Percentiles rank a stretch among this genome's conserved stretches.
Conservation (phyloP, 2,888 invertebrate genomes). For the Liposcelis brunnea region DNA sequence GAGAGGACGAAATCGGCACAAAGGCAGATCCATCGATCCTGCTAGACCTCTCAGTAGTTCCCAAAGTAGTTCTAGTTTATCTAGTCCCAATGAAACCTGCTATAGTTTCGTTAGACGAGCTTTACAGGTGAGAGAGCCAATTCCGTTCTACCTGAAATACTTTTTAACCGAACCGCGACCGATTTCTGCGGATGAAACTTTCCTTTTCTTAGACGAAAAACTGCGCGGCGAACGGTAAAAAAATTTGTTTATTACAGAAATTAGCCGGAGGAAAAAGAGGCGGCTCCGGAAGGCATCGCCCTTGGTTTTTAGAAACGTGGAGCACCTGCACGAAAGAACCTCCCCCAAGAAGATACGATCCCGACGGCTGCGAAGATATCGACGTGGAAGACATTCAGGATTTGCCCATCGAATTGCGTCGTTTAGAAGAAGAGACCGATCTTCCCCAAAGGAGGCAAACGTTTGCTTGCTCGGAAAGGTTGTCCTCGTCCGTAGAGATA, state of each 20-base stretch:
- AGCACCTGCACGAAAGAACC: slow-evolving; percentile 32
- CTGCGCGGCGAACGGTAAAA: too few relatives aligned
- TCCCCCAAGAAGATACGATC: slow-evolving; percentile 29
- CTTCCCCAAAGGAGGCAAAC: slow-evolving; percentile 29
- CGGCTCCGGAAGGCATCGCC: slow-evolving; percentile 37
- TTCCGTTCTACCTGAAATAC: slow-evolving; percentile 9
- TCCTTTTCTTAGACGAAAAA: neutral
- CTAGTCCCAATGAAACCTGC: slow-evolving; percentile 84
- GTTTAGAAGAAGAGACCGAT: slow-evolving; percentile 42
- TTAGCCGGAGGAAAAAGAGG: slow-evolving; percentile 48
- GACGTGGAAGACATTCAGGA: slow-evolving; percentile 31
- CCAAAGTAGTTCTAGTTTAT: slow-evolving; percentile 71
- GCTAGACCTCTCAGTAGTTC: slow-evolving; percentile 28
- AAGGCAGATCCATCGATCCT: slow-evolving; percentile 49
- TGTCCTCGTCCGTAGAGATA: slow-evolving; percentile 11
- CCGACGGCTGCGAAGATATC: slow-evolving; percentile 37
- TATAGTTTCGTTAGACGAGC: slow-evolving; percentile 84
- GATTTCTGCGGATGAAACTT: neutral
- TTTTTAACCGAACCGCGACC: neutral
- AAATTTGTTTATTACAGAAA: slow-evolving; percentile 33
- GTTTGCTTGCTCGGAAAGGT: slow-evolving; percentile 28
- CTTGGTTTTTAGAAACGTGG: slow-evolving; percentile 73
- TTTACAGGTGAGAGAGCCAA: slow-evolving; percentile 36
- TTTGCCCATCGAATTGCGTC: slow-evolving; percentile 71
- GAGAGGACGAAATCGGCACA: slow-evolving; percentile 31